phyloP scores from a whole-genome alignment of 2,888 invertebrate genomes.

The Trimorus sp. region DNA sequence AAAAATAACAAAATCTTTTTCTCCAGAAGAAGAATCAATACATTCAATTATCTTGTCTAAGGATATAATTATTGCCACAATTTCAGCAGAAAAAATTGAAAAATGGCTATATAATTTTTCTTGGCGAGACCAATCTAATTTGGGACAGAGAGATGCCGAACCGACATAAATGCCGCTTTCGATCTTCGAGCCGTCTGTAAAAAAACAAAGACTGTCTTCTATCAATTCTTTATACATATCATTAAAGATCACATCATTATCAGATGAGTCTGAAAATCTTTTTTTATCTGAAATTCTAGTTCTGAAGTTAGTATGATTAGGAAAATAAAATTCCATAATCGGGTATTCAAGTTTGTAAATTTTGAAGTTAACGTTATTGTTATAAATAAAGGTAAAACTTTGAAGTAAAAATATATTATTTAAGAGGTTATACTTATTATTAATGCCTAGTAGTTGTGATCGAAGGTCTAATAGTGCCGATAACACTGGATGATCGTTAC shows the following conservation, averaged over 20 bases:
- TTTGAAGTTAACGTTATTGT: background rate
- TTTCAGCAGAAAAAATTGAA: no score
- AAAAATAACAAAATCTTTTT: background rate
- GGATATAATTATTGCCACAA: background rate
- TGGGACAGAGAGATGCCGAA: no score
- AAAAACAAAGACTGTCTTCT: no score
- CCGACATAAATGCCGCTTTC: no score
- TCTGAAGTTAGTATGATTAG: no score
- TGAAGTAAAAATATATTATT: background rate
- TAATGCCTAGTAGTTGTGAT: background rate
- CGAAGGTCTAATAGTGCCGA: background rate
- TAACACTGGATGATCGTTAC: background rate
- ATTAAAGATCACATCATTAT: no score
- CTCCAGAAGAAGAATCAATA: background rate
- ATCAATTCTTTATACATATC: no score
- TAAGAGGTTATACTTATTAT: constrained; percentile 21
- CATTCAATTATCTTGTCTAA: background rate
- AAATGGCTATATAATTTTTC: background rate
- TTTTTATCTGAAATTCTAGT: constrained; percentile 14
- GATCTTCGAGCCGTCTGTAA: no score
- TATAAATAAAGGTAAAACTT: constrained; percentile 9
- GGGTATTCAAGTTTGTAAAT: background rate
- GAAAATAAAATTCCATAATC: no score
- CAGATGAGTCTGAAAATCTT: background rate
- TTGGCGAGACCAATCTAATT: background rate